A percentile compares a stretch with the other conserved stretches of the same genome.
phyloP scores from a whole-genome alignment of 2,797 vertebrate species.

The Sebastes oblongus region DNA sequence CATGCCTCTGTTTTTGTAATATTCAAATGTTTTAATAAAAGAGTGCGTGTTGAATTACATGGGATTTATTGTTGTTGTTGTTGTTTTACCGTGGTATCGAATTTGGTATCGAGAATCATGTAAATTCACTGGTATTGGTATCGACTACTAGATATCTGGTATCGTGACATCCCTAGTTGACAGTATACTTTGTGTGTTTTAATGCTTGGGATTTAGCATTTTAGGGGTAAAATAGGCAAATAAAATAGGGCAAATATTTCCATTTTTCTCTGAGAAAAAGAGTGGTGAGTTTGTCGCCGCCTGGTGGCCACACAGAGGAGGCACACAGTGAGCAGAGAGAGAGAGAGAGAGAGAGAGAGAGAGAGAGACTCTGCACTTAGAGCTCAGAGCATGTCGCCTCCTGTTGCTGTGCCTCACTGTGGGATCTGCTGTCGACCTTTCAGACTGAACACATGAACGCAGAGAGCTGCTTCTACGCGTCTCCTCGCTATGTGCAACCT shows the following conservation, averaged over 20 bases:
- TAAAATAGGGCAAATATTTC: neutral
- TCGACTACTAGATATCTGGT: no score
- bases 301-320: conserved; percentile 54
- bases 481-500: conserved; percentile 33
- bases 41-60: no score
- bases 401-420: conserved; percentile 69
- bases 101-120: no score
- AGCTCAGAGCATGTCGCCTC: conserved; percentile 65
- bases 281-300: conserved; percentile 55
- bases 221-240: no score
- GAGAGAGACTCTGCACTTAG: conserved; percentile 11
- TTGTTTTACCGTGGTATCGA: no score
- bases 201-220: neutral
- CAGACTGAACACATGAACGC: conserved; percentile 48
- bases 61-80: no score
- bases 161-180: no score
- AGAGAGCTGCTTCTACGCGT: conserved; percentile 11
- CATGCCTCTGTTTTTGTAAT: no score
- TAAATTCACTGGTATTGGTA: no score
- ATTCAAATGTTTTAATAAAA: no score
- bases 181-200: neutral
- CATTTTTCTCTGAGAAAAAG: no score
- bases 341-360: neutral
- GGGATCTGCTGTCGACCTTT: conserved; percentile 72
- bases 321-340: neutral